Conservation (phyloP, 2,888 invertebrate species). For the Bruchidius siliquastri region DNA sequence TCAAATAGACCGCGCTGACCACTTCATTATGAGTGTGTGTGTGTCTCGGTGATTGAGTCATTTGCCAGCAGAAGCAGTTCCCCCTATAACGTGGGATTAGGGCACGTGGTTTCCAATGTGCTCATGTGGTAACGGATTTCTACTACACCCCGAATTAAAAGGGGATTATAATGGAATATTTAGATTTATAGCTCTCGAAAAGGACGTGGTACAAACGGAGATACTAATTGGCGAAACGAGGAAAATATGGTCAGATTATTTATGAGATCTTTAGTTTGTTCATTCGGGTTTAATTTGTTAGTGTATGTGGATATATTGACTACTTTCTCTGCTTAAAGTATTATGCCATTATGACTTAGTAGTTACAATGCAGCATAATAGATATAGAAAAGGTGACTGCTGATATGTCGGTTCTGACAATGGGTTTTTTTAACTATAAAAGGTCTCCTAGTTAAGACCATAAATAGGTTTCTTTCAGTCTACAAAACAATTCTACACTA, state of each 20-base stretch:
- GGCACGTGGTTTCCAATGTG: constrained; percentile 31
- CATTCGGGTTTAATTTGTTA: no score
- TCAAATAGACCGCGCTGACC: constrained; percentile 32
- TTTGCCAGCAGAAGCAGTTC: constrained; percentile 26
- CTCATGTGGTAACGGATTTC: neutral
- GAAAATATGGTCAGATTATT: neutral
- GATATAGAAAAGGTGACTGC: no score
- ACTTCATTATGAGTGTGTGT: constrained; percentile 36
- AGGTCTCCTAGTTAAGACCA: no score
- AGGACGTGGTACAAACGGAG: neutral
- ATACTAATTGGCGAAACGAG: neutral
- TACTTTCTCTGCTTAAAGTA: no score
- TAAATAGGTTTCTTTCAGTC: no score
- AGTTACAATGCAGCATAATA: no score
- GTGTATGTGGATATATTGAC: no score
- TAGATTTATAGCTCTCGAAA: constrained; percentile 19
- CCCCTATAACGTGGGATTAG: constrained; percentile 38
- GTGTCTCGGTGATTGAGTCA: constrained; percentile 40
- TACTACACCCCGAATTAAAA: constrained; percentile 12
- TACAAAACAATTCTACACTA: no score
- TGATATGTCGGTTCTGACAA: no score
- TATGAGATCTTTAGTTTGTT: neutral
- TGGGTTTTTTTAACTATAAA: no score
- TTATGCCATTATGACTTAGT: no score
- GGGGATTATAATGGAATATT: constrained; percentile 20